A percentile compares a stretch with the other conserved stretches of the same genome.
Conservation (phyloP, 2,888 invertebrate genomes). For the Aromia moschata region DNA sequence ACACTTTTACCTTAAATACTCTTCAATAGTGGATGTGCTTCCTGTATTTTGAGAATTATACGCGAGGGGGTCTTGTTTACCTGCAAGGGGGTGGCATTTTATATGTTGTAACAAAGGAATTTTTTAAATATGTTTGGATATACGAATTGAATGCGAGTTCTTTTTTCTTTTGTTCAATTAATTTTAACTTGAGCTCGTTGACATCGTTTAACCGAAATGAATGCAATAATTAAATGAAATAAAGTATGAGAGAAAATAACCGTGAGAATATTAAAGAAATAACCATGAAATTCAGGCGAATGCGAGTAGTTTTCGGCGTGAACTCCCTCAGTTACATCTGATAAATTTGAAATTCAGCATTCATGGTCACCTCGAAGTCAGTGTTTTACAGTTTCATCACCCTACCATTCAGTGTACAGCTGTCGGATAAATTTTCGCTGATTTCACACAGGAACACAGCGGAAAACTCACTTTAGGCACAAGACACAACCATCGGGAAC, state of each 20-base stretch:
- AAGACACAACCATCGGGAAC: slow-evolving; percentile 1
- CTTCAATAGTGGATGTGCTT: too few species aligned
- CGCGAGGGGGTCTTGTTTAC: background rate
- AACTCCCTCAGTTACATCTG: background rate
- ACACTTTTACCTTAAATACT: too few species aligned
- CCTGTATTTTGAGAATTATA: too few species aligned
- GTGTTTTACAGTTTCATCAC: background rate
- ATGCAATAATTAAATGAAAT: background rate
- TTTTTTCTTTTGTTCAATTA: background rate
- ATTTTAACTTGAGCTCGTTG: background rate
- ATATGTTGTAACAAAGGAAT: background rate
- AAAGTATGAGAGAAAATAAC: background rate
- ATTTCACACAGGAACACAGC: background rate
- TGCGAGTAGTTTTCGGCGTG: background rate
- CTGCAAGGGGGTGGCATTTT: background rate
- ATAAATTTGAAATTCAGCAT: background rate
- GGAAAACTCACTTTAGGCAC: background rate
- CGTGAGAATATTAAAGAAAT: background rate
- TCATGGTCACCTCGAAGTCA: slow-evolving; percentile 1
- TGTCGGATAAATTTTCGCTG: background rate
- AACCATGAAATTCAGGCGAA: too few species aligned
- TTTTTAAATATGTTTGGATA: background rate
- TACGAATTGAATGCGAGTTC: background rate
- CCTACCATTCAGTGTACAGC: background rate
- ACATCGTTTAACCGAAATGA: background rate